A percentile compares a stretch with the other conserved stretches of the same genome.
These are phyloP conservation scores for Rhimphoctona megacephalus DNA, from an alignment of 2,888 invertebrate species.

Conservation along the genomic window DNA sequence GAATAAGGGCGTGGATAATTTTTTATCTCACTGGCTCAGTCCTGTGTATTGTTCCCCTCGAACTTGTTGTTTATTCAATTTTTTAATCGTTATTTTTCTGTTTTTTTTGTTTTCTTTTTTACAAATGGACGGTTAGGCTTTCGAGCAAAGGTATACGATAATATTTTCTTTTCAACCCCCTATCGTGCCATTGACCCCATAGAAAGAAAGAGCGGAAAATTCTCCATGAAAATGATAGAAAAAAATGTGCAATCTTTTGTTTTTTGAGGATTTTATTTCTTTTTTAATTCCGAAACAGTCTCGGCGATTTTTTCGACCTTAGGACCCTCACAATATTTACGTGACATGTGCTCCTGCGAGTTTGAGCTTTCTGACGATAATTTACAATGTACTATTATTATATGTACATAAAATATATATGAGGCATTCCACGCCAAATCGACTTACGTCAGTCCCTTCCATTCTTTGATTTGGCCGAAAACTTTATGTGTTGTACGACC, in stretches of 20 bases:
- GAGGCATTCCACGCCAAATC: too few species aligned
- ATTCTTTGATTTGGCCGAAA: too few species aligned
- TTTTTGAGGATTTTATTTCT: too few species aligned
- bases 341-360: conserved; percentile 38
- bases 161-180: conserved; percentile 32
- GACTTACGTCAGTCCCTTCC: too few species aligned
- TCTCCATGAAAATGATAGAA: not conserved
- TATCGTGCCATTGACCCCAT: conserved; percentile 21
- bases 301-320: conserved; percentile 44
- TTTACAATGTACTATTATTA: conserved; percentile 34
- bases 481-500: too few species aligned
- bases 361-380: conserved; percentile 66
- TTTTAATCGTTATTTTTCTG: conserved; percentile 16
- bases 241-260: not conserved
- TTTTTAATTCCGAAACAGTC: conserved; percentile 15
- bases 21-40: conserved; percentile 50
- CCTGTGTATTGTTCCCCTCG: conserved; percentile 45
- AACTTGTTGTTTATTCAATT: conserved; percentile 32
- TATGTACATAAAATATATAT: conserved; percentile 40
- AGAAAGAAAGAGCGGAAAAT: conserved; percentile 10
- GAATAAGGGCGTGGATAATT: conserved; percentile 17
- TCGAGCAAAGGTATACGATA: conserved; percentile 53
- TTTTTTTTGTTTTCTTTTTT: conserved; percentile 25
- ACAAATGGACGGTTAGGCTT: conserved; percentile 67
- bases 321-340: conserved; percentile 41